Base-by-base conservation (phyloP, 2,113 vertebrate species). In the Bos indicus region DNA sequence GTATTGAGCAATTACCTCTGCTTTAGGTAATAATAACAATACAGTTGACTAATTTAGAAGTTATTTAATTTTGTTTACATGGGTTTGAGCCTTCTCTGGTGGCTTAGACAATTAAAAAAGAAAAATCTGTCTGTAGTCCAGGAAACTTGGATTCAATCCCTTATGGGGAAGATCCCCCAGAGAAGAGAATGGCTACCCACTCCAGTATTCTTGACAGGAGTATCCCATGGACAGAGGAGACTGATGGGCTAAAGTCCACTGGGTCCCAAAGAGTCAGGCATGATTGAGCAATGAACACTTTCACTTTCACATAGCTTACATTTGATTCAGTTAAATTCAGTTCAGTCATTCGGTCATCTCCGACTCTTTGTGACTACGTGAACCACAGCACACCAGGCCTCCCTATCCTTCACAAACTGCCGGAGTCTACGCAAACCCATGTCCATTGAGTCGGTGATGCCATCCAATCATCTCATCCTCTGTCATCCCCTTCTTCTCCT, bases 281-380 rank as follows among this genome's bases (percentile, higher is more conserved):
- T 71, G 64, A 36, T 19, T 71, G n/a, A 23, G 64, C 2, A 36
- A 36, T 1, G 21, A 12, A 71, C 17, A 36, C 64, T 71, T 36
- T 23, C n/a, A 36, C 64, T 71, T 71, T 36, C 19, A 71, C 9
- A 71, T 23, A 36, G 64, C n/a, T 71, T 71, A 71, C 64, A 71
- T 36, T 71, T 71, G 5, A 71, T 23, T 71, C n/a, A 67, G 64
- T 36, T 67, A 17, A 21, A 19, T 71, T n/a, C 19, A 71, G 64
- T 71, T 71, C 17, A 21, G 64, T 36, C 19, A 11, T 36, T 71
- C 4, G 21, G 64, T 23, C 3, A 0, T 71, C 19, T 36, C 64
- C 0, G 0, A 36, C 33, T 36, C n/a, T 67, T 36, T 71, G 64
- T 0, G 0, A 23, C n/a, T n/a, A 36, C 19, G 3, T 21, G 64